Base-by-base conservation (phyloP, 2,113 vertebrate genomes). In the Takifugu flavidus region DNA sequence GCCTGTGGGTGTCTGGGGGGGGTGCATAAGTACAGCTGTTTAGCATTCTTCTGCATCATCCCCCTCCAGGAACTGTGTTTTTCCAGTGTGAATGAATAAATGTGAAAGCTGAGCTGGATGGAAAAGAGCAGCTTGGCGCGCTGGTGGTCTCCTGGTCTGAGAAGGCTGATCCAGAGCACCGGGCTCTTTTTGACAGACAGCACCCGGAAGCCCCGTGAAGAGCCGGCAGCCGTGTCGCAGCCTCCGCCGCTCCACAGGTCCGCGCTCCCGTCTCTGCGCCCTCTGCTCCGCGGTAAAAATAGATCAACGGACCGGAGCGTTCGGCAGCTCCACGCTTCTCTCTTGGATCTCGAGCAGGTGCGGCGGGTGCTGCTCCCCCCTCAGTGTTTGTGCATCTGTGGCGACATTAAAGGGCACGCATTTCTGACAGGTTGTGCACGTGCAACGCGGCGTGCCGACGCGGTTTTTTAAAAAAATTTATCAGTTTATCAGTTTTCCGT, bases 281-380 rank as follows among this genome's bases (percentile, higher is more conserved):
- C 55, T 75, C 79, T 82, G 80, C 82, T 79, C 79, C 74, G 86
- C 80, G 44, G 85, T 88, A 90, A 89, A 90, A 91, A 91, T 89
- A 90, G 89, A 91, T 82, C 85, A 85, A 69, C 82, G 85, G 78
- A 89, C 85, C 78, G 74, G 59, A 83, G 64, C 57, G 25, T 75
- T 84, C 67, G 77, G 29, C 56, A 79, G 69, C 77, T 72, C 78
- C 81, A 82, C 76, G 66, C 70, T 87, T 31, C 79, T 73, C 67
- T 63, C 81, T 83, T 62, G 76, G 72, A 80, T 86, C 78, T 74
- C 83, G 81, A 60, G 65, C 85, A 75, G 82, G 79, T 82, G 77
- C 73, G 42, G 72, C 27, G 28, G 44, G 70, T 73, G 53, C 74
- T n/a, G 70, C 62, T 62, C n/a, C 13, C 47, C 66, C 69, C 55